phyloP scores from a whole-genome alignment of 92 coral and sea anemone genomes.

The Epizoanthus stellaris region DNA sequence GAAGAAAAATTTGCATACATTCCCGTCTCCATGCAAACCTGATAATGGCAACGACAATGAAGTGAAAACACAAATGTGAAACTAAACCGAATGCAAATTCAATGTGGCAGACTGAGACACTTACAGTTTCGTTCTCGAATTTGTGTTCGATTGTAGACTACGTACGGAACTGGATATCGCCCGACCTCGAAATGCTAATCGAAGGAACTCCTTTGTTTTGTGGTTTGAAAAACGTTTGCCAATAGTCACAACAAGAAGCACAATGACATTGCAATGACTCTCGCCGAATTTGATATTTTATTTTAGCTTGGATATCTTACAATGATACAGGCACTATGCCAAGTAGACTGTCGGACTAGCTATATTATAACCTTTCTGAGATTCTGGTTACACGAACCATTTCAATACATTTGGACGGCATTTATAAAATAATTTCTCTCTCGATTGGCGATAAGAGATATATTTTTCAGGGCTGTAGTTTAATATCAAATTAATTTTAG shows the following conservation, averaged over 20 bases:
- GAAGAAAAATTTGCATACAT: conserved; percentile 17
- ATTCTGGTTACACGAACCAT: too few species aligned
- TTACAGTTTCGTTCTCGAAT: neutral
- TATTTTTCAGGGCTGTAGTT: too few species aligned
- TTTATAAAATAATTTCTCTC: too few species aligned
- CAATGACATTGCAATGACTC: too few species aligned
- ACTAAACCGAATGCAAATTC: neutral
- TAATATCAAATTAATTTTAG: neutral
- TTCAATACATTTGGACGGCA: too few species aligned
- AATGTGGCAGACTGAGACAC: neutral
- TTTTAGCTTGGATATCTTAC: neutral
- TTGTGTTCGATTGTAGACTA: neutral
- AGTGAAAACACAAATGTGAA: neutral
- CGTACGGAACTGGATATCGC: neutral
- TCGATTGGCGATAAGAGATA: too few species aligned
- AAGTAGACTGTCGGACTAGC: neutral
- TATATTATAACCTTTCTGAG: too few species aligned
- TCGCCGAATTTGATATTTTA: neutral
- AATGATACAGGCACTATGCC: neutral
- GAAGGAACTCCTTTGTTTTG: neutral
- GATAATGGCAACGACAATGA: conserved; percentile 4
- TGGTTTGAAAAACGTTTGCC: neutral
- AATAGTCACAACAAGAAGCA: neutral
- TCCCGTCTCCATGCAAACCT: conserved; percentile 14
- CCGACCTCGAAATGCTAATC: neutral